Percentiles rank a stretch among this genome's conserved stretches.
These are phyloP conservation scores for Anolis apletophallus DNA, from an alignment of 2,797 vertebrate genomes.

Conservation along the genomic window DNA sequence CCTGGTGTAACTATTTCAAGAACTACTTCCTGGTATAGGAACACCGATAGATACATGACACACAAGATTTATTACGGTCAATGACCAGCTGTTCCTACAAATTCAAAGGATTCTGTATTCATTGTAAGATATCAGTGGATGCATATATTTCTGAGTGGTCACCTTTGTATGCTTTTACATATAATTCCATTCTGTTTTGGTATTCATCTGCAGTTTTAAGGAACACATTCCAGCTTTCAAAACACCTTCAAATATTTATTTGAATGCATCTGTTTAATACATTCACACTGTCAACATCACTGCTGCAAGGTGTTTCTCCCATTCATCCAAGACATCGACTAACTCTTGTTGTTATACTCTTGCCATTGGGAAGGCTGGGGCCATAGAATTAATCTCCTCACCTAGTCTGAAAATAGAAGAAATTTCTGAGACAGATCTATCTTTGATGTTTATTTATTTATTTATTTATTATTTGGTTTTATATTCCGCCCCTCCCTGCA, in stretches of 20 bases:
- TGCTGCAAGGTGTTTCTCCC: no score
- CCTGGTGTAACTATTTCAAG: neutral
- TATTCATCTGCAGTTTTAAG: neutral
- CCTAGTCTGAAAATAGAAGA: no score
- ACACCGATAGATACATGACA: no score
- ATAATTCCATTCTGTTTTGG: neutral
- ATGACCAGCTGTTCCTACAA: neutral
- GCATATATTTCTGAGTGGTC: neutral
- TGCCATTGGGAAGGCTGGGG: no score
- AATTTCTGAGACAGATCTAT: no score
- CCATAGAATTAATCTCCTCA: no score
- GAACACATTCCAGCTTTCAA: neutral
- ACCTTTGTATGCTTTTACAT: neutral
- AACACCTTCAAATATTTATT: neutral
- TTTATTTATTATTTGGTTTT: no score
- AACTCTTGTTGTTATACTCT: neutral
- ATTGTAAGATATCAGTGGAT: no score
- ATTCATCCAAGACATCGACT: no score
- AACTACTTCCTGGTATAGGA: neutral
- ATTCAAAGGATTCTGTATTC: neutral
- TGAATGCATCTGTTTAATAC: neutral
- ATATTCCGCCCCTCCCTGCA: no score
- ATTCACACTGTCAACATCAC: neutral
- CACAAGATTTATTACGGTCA: no score
- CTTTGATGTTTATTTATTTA: no score